Conservation (phyloP, 1,140 invertebrate genomes). For the Trachymyrmex septentrionalis region DNA sequence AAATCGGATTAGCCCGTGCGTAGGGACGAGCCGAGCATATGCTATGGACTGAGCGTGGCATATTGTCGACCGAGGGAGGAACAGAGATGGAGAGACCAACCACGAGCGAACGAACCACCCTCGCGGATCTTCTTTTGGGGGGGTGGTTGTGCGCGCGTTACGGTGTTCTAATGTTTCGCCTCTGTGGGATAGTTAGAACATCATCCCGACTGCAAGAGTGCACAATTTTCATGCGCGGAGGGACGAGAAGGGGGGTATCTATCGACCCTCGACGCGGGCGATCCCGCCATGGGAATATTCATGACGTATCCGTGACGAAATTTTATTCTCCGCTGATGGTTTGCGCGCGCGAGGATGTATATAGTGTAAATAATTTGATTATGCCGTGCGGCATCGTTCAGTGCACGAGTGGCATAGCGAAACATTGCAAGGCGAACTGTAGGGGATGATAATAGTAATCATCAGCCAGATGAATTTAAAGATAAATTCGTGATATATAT, state of each 20-base stretch:
- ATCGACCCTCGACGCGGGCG: constrained; percentile 49
- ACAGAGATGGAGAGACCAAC: constrained; percentile 51
- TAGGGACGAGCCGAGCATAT: constrained; percentile 74
- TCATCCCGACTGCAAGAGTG: constrained; percentile 73
- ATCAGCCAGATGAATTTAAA: constrained; percentile 20
- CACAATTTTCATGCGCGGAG: constrained; percentile 57
- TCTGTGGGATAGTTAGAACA: constrained; percentile 84
- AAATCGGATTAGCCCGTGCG: constrained; percentile 81
- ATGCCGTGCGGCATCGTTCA: constrained; percentile 30
- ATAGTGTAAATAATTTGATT: constrained; percentile 62
- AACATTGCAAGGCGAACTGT: constrained; percentile 26
- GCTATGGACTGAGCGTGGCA: constrained; percentile 65
- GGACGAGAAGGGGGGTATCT: constrained; percentile 20
- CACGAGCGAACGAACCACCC: constrained; percentile 65
- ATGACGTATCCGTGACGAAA: constrained; percentile 70
- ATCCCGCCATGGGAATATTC: constrained; percentile 62
- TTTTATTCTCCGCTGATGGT: constrained; percentile 49
- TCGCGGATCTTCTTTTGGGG: constrained; percentile 59
- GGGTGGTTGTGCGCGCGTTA: constrained; percentile 68
- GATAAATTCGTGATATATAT: constrained; percentile 24
- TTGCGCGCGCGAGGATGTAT: constrained; percentile 36
- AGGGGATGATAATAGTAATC: constrained; percentile 42
- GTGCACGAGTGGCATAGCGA: constrained; percentile 50
- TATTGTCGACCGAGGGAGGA: constrained; percentile 67
- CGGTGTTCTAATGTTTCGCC: constrained; percentile 68